These are phyloP conservation scores for Crax fasciolata DNA, from an alignment of 2,797 vertebrate genomes.

Conservation along the genomic window DNA sequence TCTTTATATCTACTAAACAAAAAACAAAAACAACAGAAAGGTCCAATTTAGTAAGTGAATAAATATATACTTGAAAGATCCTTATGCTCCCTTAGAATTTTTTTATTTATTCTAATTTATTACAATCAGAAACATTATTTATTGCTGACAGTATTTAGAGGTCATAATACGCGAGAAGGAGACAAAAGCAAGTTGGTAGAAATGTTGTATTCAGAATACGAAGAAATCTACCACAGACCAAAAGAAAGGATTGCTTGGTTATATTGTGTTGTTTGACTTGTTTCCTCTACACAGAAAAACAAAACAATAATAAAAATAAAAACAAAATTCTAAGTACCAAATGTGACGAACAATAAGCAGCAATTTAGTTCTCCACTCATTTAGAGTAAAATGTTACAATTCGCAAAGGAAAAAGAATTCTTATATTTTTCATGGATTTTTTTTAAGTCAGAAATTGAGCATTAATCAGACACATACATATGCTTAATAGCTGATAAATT, in stretches of 20 bases:
- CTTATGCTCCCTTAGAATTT: background rate
- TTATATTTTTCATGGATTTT: background rate
- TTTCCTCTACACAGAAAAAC: background rate
- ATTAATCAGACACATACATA: background rate
- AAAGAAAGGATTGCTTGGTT: conserved; percentile 8
- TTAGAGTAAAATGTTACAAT: background rate
- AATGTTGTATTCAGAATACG: background rate
- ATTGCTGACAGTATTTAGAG: background rate
- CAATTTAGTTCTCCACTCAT: background rate
- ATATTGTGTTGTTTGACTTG: background rate
- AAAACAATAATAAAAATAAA: conserved; percentile 6
- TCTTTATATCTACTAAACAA: background rate
- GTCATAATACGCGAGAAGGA: background rate
- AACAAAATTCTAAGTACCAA: background rate
- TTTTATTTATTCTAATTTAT: background rate
- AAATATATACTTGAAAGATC: conserved; percentile 8
- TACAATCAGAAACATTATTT: background rate
- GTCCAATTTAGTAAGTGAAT: background rate
- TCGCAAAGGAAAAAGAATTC: background rate
- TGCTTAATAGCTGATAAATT: background rate
- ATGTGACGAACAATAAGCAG: background rate
- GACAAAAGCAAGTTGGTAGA: conserved; percentile 18
- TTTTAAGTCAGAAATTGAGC: background rate
- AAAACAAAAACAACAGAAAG: background rate
- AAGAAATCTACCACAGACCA: background rate